These are phyloP conservation scores for Ormyrus rosae DNA, from an alignment of 2,888 invertebrate genomes.

Conservation along the genomic window DNA sequence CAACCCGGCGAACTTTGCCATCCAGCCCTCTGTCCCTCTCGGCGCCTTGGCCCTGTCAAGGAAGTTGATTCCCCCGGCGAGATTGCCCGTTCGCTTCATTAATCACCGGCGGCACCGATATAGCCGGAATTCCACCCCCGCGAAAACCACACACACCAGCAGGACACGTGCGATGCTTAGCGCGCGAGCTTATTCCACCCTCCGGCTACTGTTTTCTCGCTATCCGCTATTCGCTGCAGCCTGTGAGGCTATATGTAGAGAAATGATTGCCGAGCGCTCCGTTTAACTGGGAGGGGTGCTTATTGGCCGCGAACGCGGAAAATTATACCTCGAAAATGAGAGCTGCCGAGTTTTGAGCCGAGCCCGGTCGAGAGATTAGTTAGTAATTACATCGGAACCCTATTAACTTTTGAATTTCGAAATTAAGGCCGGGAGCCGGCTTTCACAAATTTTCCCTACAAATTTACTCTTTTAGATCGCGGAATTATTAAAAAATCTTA, in stretches of 20 bases:
- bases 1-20: constrained; percentile 44
- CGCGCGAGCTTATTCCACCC: constrained; percentile 8
- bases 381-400: too few relatives aligned
- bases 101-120: constrained; percentile 59
- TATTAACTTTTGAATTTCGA: too few relatives aligned
- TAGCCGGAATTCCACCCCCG: constrained; percentile 37
- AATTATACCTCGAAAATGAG: neutral
- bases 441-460: too few relatives aligned
- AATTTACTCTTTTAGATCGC: too few relatives aligned
- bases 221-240: too few relatives aligned
- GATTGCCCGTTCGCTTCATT: constrained; percentile 61
- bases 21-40: constrained; percentile 20
- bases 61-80: constrained; percentile 60
- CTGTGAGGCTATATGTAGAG: too few relatives aligned
- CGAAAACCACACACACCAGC: neutral
- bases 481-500: too few relatives aligned
- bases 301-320: constrained; percentile 7
- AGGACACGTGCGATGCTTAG: constrained; percentile 1
- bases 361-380: too few relatives aligned
- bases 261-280: too few relatives aligned
- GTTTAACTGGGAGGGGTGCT: neutral
- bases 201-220: neutral
- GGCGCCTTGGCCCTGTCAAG: constrained; percentile 51
- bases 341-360: neutral
- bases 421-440: too few relatives aligned